Base-by-base conservation (phyloP, 2,888 invertebrate genomes). In the Branchinecta sandiegonensis region DNA sequence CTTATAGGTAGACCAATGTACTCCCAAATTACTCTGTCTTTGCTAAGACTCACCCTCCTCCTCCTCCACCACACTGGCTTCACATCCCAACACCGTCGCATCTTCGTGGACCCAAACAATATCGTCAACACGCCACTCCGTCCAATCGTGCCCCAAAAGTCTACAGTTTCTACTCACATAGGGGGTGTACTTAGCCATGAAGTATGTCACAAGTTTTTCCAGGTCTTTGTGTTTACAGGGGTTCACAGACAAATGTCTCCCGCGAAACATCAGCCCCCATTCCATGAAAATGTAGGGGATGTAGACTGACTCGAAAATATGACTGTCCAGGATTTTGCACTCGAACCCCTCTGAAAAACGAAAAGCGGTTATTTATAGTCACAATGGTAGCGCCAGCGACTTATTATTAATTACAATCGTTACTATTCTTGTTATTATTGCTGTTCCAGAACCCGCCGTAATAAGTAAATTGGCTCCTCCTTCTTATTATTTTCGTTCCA, bases 241-340 rank as follows among this genome's bases (percentile, higher is more conserved):
- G 4, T 73, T 68, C 8, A 69, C 69, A 14, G 69, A 68, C 47
- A 71, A 69, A 70, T 73, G 72, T 66, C 72, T 70, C 23, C 71
- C 69, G 13, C 66, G 65, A 65, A 72, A 74, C 76, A 76, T 75
- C 69, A 73, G 72, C 48, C 72, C 71, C 75, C 76, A 76, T 72
- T 76, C 76, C 73, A 74, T 75, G 71, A 76, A 73, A 12, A 75
- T 72, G 69, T 75, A 74, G 68, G 73, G 73, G 66, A 76, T 74
- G 67, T 72, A 70, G 67, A 74, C 70, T 46, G 70, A 69, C 68
- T 74, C 72, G 65, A 75, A 71, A 47, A 71, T 65, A n/a, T 69
- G 72, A n/a, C 68, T 67, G 8, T 71, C 72, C 68, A 76, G 65
- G 14, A 73, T 74, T 71, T 72, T 73, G 67, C 75, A 75, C 69